A percentile compares a stretch with the other conserved stretches of the same genome.
Conservation (phyloP, 2,888 invertebrate genomes). For the Synergus itoensis region DNA sequence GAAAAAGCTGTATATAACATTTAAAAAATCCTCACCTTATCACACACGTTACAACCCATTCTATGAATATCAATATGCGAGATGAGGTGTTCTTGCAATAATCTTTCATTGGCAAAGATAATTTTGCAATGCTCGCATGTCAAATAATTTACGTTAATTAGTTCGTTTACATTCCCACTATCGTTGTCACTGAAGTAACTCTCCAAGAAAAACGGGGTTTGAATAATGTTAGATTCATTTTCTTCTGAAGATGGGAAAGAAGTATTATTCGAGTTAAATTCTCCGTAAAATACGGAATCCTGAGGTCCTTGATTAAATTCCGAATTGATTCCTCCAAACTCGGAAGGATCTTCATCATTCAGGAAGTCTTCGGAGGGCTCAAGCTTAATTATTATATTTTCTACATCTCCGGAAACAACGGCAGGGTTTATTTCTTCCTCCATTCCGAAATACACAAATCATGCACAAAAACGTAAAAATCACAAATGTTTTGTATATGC, state of each 20-base stretch:
- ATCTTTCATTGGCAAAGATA: constrained; percentile 54
- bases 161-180: constrained; percentile 1
- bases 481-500: neutral
- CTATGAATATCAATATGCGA: constrained; percentile 54
- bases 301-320: neutral
- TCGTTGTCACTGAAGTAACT: constrained; percentile 53
- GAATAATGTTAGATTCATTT: constrained; percentile 48
- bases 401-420: constrained; percentile 51
- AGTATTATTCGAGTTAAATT: constrained; percentile 40
- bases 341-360: constrained; percentile 45
- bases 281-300: constrained; percentile 2
- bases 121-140: constrained; percentile 54
- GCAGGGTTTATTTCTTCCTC: constrained; percentile 48
- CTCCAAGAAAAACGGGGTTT: constrained; percentile 56
- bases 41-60: constrained; percentile 56
- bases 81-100: constrained; percentile 54
- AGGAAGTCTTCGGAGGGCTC: constrained; percentile 51
- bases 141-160: constrained; percentile 50
- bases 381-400: constrained; percentile 55
- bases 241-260: constrained; percentile 49
- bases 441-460: constrained; percentile 34
- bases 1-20: neutral
- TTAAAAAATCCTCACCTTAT: constrained; percentile 47
- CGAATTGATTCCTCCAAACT: constrained; percentile 38
- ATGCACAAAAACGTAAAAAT: neutral